Base-by-base conservation (phyloP, 2,797 vertebrate species). In the Podargus strigoides region DNA sequence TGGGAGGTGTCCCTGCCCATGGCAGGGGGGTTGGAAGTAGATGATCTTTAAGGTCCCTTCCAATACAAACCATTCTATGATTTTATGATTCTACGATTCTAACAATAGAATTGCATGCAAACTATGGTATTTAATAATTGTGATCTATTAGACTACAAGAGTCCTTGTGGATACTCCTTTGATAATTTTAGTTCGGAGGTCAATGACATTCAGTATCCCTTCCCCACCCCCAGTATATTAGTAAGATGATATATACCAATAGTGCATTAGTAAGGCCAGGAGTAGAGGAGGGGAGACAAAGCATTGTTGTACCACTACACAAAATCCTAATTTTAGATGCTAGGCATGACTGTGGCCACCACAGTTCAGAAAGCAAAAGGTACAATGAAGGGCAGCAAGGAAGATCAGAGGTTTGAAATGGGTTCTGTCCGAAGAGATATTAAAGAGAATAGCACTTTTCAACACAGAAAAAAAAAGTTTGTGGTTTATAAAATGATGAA, bases 401-500 rank as follows among this genome's bases (percentile, higher is more conserved):
- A 46, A 76, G 28, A 80, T 42, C 44, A 80, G 46, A 87, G n/a
- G 17, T 76, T 66, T 80, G 79, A 84, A 80, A 87, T 56, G 30
- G n/a, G 36, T 60, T 80, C 58, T 80, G 58, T 70, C 47, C 69
- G 72, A 87, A 72, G 64, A 67, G 17, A 47, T 62, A 85, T 62
- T 72, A 70, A 80, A 62, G 42, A 81, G 56, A 90, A 66, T 18
- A 74, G 19, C 67, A 70, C 34, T 82, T 78, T 70, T 34, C 81
- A 82, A 52, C 37, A 56, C 42, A 69, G 37, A 30, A 49, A 58
- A 37, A 32, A 41, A 49, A 84, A 46, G 21, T 59, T 52, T 78
- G 47, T 62, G 37, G 42, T 69, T 91, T 82, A 78, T 56, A 78
- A 91, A 78, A 85, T 60, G 72, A 78, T 78, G 76, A 91, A 85